phyloP scores from a whole-genome alignment of 2,888 invertebrate genomes.

The Agonopterix arenella region DNA sequence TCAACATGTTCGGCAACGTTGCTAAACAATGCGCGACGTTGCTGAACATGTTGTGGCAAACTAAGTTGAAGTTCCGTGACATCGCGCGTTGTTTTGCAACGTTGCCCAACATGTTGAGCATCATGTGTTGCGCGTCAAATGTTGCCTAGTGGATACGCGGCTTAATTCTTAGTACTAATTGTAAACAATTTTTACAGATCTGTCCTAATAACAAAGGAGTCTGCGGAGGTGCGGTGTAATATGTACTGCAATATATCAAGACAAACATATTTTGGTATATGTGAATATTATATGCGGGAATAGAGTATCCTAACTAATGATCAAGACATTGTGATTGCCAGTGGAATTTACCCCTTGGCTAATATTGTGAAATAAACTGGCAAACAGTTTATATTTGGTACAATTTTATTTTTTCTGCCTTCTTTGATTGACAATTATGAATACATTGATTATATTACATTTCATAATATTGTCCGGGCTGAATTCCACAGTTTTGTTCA shows the following conservation, averaged over 20 bases:
- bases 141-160: no score
- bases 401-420: no score
- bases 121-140: no score
- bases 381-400: constrained; percentile 16
- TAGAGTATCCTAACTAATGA: constrained; percentile 46
- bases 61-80: no score
- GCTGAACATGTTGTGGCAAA: no score
- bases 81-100: no score
- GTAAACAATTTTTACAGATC: constrained; percentile 46
- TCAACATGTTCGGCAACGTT: no score
- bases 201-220: constrained; percentile 61
- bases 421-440: no score
- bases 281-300: constrained; percentile 68
- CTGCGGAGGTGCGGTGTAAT: constrained; percentile 38
- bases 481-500: constrained; percentile 62
- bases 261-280: constrained; percentile 77
- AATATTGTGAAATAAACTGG: constrained; percentile 33
- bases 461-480: constrained; percentile 44
- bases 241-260: constrained; percentile 64
- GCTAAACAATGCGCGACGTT: no score
- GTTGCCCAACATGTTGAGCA: no score
- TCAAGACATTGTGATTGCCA: constrained; percentile 38
- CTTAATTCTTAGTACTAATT: no score
- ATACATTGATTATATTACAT: background rate
- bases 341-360: constrained; percentile 50